These are phyloP conservation scores for Arctopsyche grandis DNA, from an alignment of 1,140 invertebrate genomes.

Conservation along the genomic window DNA sequence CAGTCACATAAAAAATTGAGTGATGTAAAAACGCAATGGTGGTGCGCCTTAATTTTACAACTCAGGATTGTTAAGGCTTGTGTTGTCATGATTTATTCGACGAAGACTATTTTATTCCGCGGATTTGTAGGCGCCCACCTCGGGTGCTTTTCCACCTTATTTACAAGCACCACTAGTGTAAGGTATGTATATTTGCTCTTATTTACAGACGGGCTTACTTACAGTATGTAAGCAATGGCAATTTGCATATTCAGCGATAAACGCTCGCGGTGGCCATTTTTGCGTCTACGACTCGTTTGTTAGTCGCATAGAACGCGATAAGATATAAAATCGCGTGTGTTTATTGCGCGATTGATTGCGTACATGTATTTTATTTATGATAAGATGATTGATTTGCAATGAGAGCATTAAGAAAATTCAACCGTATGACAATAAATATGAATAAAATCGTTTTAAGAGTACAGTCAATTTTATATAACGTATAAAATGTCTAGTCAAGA, in stretches of 20 bases:
- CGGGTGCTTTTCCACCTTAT: constrained; percentile 11
- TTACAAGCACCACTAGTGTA: constrained; percentile 14
- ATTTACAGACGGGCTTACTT: background rate
- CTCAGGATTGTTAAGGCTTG: background rate
- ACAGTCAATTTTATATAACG: no score
- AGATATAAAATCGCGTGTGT: no score
- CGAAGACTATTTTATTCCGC: background rate
- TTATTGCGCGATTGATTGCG: no score
- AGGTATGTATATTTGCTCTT: background rate
- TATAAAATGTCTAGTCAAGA: no score
- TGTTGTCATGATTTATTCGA: constrained; percentile 6
- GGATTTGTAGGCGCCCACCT: background rate
- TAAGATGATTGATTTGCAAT: no score
- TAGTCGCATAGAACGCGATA: no score
- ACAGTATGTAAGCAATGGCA: background rate
- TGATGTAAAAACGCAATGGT: no score
- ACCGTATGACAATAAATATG: no score
- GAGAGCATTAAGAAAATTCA: no score
- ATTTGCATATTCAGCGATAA: constrained; percentile 3
- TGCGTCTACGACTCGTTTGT: background rate
- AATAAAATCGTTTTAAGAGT: no score
- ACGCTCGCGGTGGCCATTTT: background rate
- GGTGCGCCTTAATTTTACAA: background rate
- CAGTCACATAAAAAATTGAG: no score
- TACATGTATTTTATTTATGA: no score